A percentile compares a stretch with the other conserved stretches of the same genome.
phyloP scores from a whole-genome alignment of 2,888 invertebrate genomes.

The Diaprepes abbreviatus region DNA sequence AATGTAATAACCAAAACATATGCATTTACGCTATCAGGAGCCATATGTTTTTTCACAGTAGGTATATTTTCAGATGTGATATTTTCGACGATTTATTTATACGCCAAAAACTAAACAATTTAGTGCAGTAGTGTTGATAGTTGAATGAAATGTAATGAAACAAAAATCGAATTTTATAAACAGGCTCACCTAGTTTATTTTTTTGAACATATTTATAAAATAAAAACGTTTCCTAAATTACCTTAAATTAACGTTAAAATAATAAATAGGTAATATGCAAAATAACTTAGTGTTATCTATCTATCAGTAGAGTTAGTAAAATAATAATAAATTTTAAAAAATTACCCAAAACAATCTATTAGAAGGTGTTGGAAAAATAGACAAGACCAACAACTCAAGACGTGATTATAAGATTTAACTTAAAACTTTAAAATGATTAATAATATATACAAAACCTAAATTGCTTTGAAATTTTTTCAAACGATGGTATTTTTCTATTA shows the following conservation, averaged over 20 bases:
- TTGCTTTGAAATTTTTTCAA: too few species aligned
- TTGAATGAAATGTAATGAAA: constrained; percentile 6
- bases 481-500: too few species aligned
- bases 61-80: constrained; percentile 1
- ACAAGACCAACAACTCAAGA: too few species aligned
- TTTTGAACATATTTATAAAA: constrained; percentile 9
- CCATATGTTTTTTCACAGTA: background rate
- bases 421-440: too few species aligned
- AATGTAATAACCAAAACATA: background rate
- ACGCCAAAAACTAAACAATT: background rate
- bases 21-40: background rate
- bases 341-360: constrained; percentile 17
- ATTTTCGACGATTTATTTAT: background rate
- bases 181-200: background rate
- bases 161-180: constrained; percentile 3
- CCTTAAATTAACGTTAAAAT: constrained; percentile 11
- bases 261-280: constrained; percentile 19
- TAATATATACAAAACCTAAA: too few species aligned
- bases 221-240: constrained; percentile 11
- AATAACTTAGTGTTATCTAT: constrained; percentile 2
- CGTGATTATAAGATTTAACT: too few species aligned
- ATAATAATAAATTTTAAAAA: constrained; percentile 28
- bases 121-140: constrained; percentile 5
- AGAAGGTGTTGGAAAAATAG: constrained; percentile 4
- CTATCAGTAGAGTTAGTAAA: background rate